Evolutionary conservation across 2,797 vertebrate genomes (phyloP), one percentile per base, ranked within the genome.

Genomic region (Heliangelus exortis): DNA sequence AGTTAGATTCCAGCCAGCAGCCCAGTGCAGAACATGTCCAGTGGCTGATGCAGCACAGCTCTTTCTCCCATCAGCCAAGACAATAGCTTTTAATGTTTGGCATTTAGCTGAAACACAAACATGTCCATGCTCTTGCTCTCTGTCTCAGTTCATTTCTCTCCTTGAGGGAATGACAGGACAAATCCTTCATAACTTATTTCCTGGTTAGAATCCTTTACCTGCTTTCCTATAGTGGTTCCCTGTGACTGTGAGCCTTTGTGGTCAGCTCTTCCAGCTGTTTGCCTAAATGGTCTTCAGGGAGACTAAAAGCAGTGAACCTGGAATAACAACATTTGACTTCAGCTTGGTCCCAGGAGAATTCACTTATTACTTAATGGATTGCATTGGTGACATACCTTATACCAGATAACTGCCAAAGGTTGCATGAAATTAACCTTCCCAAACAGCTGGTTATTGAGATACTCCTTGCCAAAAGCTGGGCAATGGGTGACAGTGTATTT

Each of bases 341-440:
- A 96, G 95, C 92, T 93, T 92, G 65, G 91, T 89, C 97, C 95
- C 96, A 81, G 62, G 97, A 97, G 97, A 97, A 96, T 97, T 90
- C 80, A 94, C 94, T 97, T 93, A 96, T 96, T 97, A 97, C 96
- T 98, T 97, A 97, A 97, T 97, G 97, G 96, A 96, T 97, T 97
- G 93, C 95, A 96, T 95, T 96, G 95, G 96, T 16, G 92, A 95
- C 94, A 93, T 94, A 94, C 74, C 96, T 96, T 97, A 84, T 96
- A 97, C 97, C 97, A 98, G 98, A 97, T 97, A 97, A 96, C 97
- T 97, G 98, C 96, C 92, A 93, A 97, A 97, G 98, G 96, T 98
- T 98, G 98, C 97, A 96, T 97, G 98, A 98, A 98, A 98, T 98
- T 98, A 98, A 96, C 96, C 97, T 96, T 96, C 61, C 63, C 96